These are phyloP conservation scores for Coelopa frigida DNA, from an alignment of 1,140 invertebrate species.

Conservation along the genomic window DNA sequence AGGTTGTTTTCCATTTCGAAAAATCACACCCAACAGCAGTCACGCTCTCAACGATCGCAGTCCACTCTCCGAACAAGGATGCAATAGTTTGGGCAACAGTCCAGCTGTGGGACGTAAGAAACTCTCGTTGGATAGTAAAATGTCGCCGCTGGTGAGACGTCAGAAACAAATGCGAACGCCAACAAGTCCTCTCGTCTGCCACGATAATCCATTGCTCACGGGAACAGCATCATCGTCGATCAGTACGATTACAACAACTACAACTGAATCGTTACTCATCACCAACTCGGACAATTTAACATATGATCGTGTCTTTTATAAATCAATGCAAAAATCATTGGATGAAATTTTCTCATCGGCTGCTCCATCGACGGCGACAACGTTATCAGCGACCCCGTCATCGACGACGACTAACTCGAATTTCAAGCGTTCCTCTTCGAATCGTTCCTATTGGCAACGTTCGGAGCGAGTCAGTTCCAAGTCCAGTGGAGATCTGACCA, in stretches of 20 bases:
- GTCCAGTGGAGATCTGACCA: conserved; percentile 41
- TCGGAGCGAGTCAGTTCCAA: conserved; percentile 35
- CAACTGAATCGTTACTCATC: conserved; percentile 1
- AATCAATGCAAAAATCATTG: conserved; percentile 19
- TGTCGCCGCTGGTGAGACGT: conserved; percentile 4
- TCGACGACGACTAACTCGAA: background rate
- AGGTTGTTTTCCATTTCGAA: conserved; percentile 32
- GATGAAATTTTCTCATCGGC: conserved; percentile 22
- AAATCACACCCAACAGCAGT: conserved; percentile 3
- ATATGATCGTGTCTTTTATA: conserved; percentile 40
- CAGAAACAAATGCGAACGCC: conserved; percentile 10
- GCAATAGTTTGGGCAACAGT: conserved; percentile 36
- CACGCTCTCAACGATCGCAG: conserved; percentile 7
- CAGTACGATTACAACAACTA: too few relatives aligned
- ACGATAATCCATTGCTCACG: background rate
- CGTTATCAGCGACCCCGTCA: too few relatives aligned
- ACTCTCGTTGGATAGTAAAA: conserved; percentile 31
- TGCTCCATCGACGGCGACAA: conserved; percentile 12
- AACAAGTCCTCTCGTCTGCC: background rate
- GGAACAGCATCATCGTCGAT: conserved; percentile 7
- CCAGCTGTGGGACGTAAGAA: conserved; percentile 36
- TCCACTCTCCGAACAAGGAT: conserved; percentile 11
- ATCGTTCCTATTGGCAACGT: conserved; percentile 12
- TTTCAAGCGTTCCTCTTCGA: background rate
- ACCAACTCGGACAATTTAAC: conserved; percentile 31